These are phyloP conservation scores for Calycopis cecrops DNA, from an alignment of 1,140 invertebrate species.

Conservation along the genomic window DNA sequence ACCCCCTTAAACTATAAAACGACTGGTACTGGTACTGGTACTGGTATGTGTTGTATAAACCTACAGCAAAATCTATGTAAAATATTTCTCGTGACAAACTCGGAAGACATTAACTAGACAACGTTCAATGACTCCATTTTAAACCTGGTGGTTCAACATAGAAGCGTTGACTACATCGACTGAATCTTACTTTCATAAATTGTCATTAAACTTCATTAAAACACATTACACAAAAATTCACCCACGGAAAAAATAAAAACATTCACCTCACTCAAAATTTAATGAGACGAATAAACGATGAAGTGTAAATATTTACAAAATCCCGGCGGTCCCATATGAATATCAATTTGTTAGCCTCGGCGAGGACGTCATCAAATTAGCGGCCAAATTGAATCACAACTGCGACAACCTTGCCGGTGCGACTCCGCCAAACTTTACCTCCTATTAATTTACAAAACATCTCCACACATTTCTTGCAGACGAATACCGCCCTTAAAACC, in stretches of 20 bases:
- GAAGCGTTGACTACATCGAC: too few relatives aligned
- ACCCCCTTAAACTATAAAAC: too few relatives aligned
- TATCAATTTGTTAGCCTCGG: constrained; percentile 70
- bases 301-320: constrained; percentile 59
- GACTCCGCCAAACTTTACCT: constrained; percentile 70
- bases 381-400: constrained; percentile 74
- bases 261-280: constrained; percentile 19
- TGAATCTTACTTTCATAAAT: too few relatives aligned
- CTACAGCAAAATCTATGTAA: too few relatives aligned
- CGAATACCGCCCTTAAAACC: constrained; percentile 43
- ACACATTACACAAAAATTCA: too few relatives aligned
- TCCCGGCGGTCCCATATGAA: constrained; percentile 67
- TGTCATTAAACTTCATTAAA: too few relatives aligned
- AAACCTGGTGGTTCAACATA: too few relatives aligned
- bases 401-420: constrained; percentile 69
- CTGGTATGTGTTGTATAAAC: too few relatives aligned
- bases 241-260: constrained; percentile 21
- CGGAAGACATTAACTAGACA: too few relatives aligned
- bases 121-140: too few relatives aligned
- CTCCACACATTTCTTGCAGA: constrained; percentile 35
- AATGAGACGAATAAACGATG: constrained; percentile 37
- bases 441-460: constrained; percentile 74
- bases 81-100: too few relatives aligned
- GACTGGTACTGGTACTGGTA: too few relatives aligned
- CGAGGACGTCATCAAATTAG: constrained; percentile 72